Conservation (phyloP, 2,888 invertebrate genomes). For the Callinectes sapidus region DNA sequence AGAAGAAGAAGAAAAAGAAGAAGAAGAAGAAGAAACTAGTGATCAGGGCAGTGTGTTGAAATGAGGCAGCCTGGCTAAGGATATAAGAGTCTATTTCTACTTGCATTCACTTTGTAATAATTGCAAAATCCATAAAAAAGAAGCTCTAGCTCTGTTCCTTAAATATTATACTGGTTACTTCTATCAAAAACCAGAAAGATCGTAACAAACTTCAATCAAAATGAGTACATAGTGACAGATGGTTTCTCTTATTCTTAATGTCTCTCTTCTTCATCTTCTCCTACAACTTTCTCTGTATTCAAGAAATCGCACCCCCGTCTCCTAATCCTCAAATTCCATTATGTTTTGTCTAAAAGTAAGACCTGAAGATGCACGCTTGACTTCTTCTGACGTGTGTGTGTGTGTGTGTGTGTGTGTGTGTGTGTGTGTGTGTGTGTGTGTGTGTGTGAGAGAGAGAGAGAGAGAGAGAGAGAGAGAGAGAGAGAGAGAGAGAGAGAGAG, state of each 20-base stretch:
- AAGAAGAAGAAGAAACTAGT: too few species aligned
- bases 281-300: background rate
- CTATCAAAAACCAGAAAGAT: too few species aligned
- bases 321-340: background rate
- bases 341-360: background rate
- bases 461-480: slow-evolving; percentile 1
- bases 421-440: background rate
- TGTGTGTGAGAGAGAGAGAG: background rate
- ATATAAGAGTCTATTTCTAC: too few species aligned
- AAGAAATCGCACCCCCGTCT: background rate
- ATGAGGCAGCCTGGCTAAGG: too few species aligned
- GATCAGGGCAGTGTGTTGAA: too few species aligned
- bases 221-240: background rate
- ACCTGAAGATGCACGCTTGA: background rate
- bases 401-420: background rate
- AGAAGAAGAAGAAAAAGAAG: too few species aligned
- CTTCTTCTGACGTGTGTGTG: background rate
- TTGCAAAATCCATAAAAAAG: too few species aligned
- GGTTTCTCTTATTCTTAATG: background rate
- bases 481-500: slow-evolving; percentile 1
- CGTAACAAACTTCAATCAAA: too few species aligned
- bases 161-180: too few species aligned
- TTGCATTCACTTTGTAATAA: too few species aligned
- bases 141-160: too few species aligned
- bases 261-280: background rate